Base-by-base conservation (phyloP, 2,113 vertebrate species). In the Mustela lutreola region DNA sequence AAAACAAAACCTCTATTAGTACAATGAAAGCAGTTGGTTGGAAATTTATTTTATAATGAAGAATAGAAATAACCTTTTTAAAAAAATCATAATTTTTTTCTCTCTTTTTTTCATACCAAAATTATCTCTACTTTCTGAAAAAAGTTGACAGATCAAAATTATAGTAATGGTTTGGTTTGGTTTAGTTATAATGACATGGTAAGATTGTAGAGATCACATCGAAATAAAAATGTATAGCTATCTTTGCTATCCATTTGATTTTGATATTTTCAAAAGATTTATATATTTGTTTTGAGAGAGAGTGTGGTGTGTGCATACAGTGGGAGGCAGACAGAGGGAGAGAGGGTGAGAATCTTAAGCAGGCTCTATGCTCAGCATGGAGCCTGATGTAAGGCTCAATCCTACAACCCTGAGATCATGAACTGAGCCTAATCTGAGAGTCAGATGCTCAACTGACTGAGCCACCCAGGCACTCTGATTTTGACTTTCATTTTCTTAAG, bases 41-140 rank as follows among this genome's bases (percentile, higher is more conserved):
- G 9, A n/a, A 62, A 81, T 91, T 90, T 94, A 45, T 60, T 97
- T 94, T 21, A 88, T 11, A 45, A 26, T 84, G 7, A 87, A 86
- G 33, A 92, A 22, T 4, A 88, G 33, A 28, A 89, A 36, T 89
- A 18, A 81, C 53, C 19, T 71, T 53, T 95, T 95, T 78, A 33
- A 53, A 95, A 56, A 6, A 70, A 45, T 70, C 50, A 39, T 21
- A 81, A 58, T 80, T 80, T 93, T 94, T 82, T 93, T 1, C 62
- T 9, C 24, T 78, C 6, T 5, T 12, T 85, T 91, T 91, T 33
- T 95, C 24, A 89, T 92, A 33, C 1, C 70, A 60, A 87, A 89
- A 63, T 50, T 78, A 75, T 88, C 12, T 5, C 24, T 86, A 22
- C 4, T 90, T 84, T 67, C 21, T 90, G 11, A 48, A 60, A 36